These are phyloP conservation scores for Clarias magur DNA, from an alignment of 2,113 vertebrate species.

Conservation along the genomic window DNA sequence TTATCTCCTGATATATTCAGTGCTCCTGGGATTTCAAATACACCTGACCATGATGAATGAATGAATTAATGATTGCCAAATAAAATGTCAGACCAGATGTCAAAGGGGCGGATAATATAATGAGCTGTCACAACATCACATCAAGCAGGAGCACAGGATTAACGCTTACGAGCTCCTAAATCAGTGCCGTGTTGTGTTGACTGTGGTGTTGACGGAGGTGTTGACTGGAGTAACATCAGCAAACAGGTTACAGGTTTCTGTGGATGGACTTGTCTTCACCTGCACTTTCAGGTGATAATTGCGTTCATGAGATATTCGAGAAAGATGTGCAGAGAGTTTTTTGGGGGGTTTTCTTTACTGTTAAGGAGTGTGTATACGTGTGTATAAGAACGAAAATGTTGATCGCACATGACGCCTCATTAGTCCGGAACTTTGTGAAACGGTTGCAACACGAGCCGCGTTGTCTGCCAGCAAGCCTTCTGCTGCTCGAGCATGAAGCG, in stretches of 20 bases:
- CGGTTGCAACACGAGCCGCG: conserved; percentile 9
- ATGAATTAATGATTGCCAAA: not conserved
- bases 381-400: not conserved
- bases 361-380: not conserved
- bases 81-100: not conserved
- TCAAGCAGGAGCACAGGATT: not conserved
- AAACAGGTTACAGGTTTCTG: not conserved
- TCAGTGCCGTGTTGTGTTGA: not conserved
- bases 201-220: not conserved
- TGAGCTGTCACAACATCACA: not conserved
- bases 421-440: conserved; percentile 44
- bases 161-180: not conserved
- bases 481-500: conserved; percentile 45
- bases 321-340: not conserved
- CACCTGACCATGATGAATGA: not conserved
- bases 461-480: conserved; percentile 38
- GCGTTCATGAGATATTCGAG: not conserved
- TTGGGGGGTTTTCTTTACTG: not conserved
- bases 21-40: not conserved
- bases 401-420: conserved; percentile 30
- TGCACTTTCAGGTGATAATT: not conserved
- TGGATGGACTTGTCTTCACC: not conserved
- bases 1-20: not conserved
- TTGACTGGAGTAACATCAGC: not conserved
- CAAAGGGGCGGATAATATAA: not conserved